A percentile compares a stretch with the other conserved stretches of the same genome.
Conservation (phyloP, 92 coral and sea anemone genomes). For the Zoanthus solanderi region DNA sequence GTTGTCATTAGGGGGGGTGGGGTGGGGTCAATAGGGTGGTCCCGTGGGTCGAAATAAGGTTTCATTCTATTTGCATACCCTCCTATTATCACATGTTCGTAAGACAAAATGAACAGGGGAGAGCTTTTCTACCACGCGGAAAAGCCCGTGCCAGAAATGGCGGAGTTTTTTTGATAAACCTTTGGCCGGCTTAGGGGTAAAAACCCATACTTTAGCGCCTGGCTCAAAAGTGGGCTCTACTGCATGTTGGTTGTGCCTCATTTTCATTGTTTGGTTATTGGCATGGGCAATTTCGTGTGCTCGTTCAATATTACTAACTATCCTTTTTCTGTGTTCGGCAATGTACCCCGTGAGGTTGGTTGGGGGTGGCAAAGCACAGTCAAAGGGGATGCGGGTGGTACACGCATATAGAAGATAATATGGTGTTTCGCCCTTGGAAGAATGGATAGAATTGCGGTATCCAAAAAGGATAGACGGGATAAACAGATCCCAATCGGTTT, state of each 20-base stretch:
- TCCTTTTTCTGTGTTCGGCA: slow-evolving; percentile 67
- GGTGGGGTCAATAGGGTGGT: slow-evolving; percentile 55
- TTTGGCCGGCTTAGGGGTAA: slow-evolving; percentile 41
- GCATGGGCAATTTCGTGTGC: slow-evolving; percentile 57
- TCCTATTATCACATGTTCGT: slow-evolving; percentile 68
- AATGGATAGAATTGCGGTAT: slow-evolving; percentile 8
- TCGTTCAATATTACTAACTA: slow-evolving; percentile 59
- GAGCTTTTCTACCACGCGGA: slow-evolving; percentile 37
- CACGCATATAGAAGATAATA: slow-evolving; percentile 12
- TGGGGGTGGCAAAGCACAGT: slow-evolving; percentile 12
- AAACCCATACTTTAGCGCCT: slow-evolving; percentile 73
- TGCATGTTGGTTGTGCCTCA: slow-evolving; percentile 52
- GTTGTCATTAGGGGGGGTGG: too few relatives aligned
- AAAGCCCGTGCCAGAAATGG: slow-evolving; percentile 65
- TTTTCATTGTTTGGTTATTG: slow-evolving; percentile 68
- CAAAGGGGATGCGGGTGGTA: neutral
- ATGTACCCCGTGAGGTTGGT: slow-evolving; percentile 41
- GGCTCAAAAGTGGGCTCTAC: slow-evolving; percentile 28
- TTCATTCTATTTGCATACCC: slow-evolving; percentile 64
- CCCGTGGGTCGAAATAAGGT: slow-evolving; percentile 55
- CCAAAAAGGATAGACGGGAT: slow-evolving; percentile 51
- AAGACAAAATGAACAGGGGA: slow-evolving; percentile 41
- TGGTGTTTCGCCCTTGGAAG: slow-evolving; percentile 28
- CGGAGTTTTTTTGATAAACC: slow-evolving; percentile 61
- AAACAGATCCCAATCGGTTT: slow-evolving; percentile 39